phyloP scores from a whole-genome alignment of 1,140 invertebrate genomes.

The Bombus sylvicola region DNA sequence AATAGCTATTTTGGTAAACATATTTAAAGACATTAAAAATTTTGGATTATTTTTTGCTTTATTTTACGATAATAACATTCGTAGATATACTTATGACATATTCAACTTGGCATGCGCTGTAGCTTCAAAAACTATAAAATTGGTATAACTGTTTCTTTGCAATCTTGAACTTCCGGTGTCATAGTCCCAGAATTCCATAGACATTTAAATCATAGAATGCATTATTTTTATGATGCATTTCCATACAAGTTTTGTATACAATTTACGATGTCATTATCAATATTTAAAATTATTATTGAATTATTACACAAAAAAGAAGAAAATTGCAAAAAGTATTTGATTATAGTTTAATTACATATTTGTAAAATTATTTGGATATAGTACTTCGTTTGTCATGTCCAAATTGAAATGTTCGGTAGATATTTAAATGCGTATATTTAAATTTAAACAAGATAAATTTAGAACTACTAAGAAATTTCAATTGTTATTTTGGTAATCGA shows the following conservation, averaged over 20 bases:
- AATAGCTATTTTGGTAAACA: not conserved
- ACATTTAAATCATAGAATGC: not conserved
- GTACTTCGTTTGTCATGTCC: not conserved
- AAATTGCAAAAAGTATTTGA: not conserved
- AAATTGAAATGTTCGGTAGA: not conserved
- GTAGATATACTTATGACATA: not conserved
- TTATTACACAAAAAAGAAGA: not conserved
- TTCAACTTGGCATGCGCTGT: not conserved
- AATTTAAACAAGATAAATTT: conserved; percentile 19
- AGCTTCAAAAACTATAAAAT: not conserved
- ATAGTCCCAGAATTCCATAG: not conserved
- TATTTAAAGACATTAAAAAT: not conserved
- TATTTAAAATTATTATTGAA: not conserved
- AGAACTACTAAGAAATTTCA: conserved; percentile 11
- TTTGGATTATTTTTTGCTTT: not conserved
- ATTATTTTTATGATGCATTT: not conserved
- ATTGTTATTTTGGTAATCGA: conserved; percentile 38
- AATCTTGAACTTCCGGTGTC: conserved; percentile 4
- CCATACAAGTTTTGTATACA: not conserved
- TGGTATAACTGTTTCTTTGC: not conserved
- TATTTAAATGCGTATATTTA: conserved; percentile 3
- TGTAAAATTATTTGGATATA: not conserved
- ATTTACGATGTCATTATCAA: not conserved
- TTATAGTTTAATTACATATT: not conserved
- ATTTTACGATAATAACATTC: not conserved